Evolutionary conservation across 2,113 vertebrate genomes (phyloP).

Genomic region (Cyphomyrus discorhynchus): DNA sequence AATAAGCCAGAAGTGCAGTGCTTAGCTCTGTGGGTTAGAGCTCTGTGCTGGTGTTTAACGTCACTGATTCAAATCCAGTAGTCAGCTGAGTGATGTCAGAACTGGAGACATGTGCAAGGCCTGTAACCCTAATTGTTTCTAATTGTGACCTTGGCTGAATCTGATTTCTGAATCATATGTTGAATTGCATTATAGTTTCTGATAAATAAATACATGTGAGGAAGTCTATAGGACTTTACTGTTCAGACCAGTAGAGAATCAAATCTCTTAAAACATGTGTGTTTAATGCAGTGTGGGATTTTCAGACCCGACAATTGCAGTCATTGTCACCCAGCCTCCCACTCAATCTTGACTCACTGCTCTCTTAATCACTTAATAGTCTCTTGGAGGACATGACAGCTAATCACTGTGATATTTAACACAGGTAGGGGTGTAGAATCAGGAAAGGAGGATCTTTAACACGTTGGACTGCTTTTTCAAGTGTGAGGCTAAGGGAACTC

Average conservation of each 20-base stretch:
- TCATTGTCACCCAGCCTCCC: background rate
- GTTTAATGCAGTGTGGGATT: background rate
- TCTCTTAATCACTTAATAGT: slow-evolving; percentile 10
- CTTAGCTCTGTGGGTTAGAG: background rate
- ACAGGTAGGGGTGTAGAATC: background rate
- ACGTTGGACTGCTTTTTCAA: background rate
- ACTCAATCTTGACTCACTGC: background rate
- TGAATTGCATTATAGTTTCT: background rate
- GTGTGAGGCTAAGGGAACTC: background rate
- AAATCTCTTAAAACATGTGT: background rate
- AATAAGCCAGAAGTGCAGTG: background rate
- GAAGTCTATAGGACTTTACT: background rate
- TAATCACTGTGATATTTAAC: slow-evolving; percentile 4
- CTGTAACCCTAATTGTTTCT: background rate
- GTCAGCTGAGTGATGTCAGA: background rate
- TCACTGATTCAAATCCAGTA: background rate
- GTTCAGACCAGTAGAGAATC: background rate
- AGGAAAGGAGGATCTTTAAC: background rate
- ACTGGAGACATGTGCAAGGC: background rate
- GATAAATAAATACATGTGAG: background rate
- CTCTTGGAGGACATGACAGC: background rate
- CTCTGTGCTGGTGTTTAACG: background rate
- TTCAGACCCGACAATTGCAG: background rate
- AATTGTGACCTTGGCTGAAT: background rate
- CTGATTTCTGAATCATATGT: background rate